Evolutionary conservation across 2,888 invertebrate species (phyloP).

Genomic region (Odontocerum albicorne): DNA sequence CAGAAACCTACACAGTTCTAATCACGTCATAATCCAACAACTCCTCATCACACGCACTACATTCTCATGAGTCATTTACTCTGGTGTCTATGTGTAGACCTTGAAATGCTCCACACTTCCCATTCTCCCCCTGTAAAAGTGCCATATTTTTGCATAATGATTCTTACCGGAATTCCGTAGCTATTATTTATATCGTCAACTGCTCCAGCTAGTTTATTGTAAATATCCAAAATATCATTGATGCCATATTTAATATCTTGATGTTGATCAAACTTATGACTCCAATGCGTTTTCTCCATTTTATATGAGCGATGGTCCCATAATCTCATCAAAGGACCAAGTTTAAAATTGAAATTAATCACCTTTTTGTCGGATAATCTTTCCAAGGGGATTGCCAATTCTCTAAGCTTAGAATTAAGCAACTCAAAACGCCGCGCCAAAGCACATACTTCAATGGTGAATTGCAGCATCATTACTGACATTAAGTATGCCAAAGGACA

Average conservation of each 20-base stretch:
- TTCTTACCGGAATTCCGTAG: background rate
- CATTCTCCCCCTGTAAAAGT: no score
- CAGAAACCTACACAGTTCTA: no score
- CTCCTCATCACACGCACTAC: no score
- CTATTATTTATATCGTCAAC: conserved; percentile 6
- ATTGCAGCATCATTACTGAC: background rate
- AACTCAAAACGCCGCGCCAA: conserved; percentile 7
- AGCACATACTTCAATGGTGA: conserved; percentile 1
- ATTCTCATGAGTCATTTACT: no score
- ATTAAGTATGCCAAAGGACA: background rate
- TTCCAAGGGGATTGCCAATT: background rate
- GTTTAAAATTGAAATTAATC: conserved; percentile 2
- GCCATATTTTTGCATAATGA: no score
- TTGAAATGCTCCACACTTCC: no score
- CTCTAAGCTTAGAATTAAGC: conserved; percentile 3
- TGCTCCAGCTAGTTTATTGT: conserved; percentile 12
- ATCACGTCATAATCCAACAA: no score
- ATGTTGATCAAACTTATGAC: no score
- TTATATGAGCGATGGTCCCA: conserved; percentile 3
- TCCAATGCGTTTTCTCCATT: no score
- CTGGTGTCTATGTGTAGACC: no score
- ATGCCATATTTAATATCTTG: no score
- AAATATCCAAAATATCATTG: background rate
- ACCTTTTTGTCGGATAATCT: background rate
- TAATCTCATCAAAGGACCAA: conserved; percentile 5